Base-by-base conservation (phyloP, 1,140 invertebrate genomes). In the Lucilia sericata region DNA sequence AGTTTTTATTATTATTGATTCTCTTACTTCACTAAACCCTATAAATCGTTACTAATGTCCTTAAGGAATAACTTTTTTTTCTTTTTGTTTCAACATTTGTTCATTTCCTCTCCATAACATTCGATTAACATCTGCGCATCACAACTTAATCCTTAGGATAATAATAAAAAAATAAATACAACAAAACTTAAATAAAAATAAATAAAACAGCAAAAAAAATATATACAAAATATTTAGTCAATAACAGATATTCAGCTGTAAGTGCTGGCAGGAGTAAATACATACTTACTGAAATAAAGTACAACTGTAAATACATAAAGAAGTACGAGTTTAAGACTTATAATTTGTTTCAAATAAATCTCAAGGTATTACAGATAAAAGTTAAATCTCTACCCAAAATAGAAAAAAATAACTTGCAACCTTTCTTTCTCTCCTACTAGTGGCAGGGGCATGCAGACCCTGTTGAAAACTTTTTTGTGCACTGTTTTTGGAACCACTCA, bases 321-420 rank as follows among this genome's bases (percentile, higher is more conserved):
- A 42, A 60, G 55, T 60, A 60, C 14, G 55, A 42, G 5, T 17
- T 17, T 60, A 70, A 70, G n/a, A 10, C 76, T 21, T 80, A 80
- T 80, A 80, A 80, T 80, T 80, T 51, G 76, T 51, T 80, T 80
- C 76, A 49, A 80, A 80, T 80, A 80, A 80, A 80, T 80, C 76
- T 80, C 42, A 80, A 21, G 76, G 42, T 80, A 80, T 80, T 80
- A 80, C n/a, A 47, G 47, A 80, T 51, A 80, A 78, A 80, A 49
- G 76, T 80, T 80, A 80, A 78, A 47, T 78, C 36, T 78, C 25
- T 19, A 78, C 13, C 21, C n/a, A 78, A 21, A 30, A 80, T 49
- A 80, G 21, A 42, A 70, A 70, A 60, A 60, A 60, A 12, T 17
- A 14, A 60, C 13, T 60, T n/a, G 13, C 55, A 60, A 60, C 13